Evolutionary conservation across 2,888 invertebrate genomes (phyloP).

Genomic region (Limnephilus rhombicus): DNA sequence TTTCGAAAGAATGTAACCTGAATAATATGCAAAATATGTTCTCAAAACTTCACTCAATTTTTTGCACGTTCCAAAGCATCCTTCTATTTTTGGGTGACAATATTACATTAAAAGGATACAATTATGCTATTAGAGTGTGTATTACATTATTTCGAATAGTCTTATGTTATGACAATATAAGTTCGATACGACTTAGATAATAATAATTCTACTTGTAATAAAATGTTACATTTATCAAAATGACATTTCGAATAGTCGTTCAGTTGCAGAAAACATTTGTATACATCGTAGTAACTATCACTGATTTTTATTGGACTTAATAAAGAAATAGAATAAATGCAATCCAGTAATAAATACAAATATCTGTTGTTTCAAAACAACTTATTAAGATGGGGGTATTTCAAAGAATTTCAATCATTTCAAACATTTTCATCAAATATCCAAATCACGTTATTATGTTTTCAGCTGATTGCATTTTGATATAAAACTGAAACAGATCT

Average conservation of each 20-base stretch:
- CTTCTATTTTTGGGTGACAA: not conserved
- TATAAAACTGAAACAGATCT: no score
- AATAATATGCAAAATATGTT: not conserved
- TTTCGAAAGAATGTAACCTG: not conserved
- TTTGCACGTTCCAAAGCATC: not conserved
- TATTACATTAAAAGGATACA: not conserved
- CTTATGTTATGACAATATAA: no score
- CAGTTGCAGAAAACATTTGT: not conserved
- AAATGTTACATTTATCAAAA: not conserved
- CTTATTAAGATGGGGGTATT: not conserved
- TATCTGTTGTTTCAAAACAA: not conserved
- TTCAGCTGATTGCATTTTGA: no score
- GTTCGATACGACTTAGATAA: no score
- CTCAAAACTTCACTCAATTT: not conserved
- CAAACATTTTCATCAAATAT: no score
- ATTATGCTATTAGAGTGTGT: no score
- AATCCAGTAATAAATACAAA: not conserved
- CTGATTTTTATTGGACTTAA: not conserved
- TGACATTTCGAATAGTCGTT: not conserved
- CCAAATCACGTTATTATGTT: no score
- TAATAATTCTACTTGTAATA: no score
- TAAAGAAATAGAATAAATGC: not conserved
- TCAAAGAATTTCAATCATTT: no score
- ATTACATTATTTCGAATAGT: no score
- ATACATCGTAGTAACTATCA: not conserved